Evolutionary conservation across 2,888 invertebrate species (phyloP).

Genomic region (Hydroisotoma schaefferi): DNA sequence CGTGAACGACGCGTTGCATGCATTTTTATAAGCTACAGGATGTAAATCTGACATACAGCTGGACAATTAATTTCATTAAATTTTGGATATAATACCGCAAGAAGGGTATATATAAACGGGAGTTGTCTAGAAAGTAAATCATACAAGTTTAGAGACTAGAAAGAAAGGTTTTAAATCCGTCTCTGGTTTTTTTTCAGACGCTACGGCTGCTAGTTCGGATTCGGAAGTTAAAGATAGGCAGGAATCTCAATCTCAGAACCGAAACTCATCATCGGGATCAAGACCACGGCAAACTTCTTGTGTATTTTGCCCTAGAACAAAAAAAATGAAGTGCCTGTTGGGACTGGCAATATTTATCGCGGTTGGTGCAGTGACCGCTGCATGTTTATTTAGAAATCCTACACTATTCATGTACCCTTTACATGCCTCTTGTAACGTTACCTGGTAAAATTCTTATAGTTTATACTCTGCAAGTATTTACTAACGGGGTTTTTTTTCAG

Average conservation of each 20-base stretch:
- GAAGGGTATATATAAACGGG: too few relatives aligned
- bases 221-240: neutral
- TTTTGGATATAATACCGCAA: neutral
- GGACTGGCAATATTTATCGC: conserved; percentile 12
- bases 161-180: too few relatives aligned
- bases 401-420: conserved; percentile 45
- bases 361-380: conserved; percentile 21
- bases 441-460: conserved; percentile 35
- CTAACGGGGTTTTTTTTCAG: neutral
- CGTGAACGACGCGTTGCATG: too few relatives aligned
- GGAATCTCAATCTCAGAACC: too few relatives aligned
- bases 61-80: neutral
- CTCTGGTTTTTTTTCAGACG: too few relatives aligned
- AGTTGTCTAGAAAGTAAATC: too few relatives aligned
- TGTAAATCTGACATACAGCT: neutral
- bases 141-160: too few relatives aligned
- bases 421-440: conserved; percentile 48
- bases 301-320: neutral
- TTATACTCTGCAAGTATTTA: neutral
- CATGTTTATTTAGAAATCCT: conserved; percentile 46
- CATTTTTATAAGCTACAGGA: too few relatives aligned
- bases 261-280: too few relatives aligned
- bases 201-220: neutral
- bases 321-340: conserved; percentile 24
- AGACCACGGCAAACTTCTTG: conserved; percentile 1